phyloP scores from a whole-genome alignment of 1,140 invertebrate species.

The Ladona fulva region DNA sequence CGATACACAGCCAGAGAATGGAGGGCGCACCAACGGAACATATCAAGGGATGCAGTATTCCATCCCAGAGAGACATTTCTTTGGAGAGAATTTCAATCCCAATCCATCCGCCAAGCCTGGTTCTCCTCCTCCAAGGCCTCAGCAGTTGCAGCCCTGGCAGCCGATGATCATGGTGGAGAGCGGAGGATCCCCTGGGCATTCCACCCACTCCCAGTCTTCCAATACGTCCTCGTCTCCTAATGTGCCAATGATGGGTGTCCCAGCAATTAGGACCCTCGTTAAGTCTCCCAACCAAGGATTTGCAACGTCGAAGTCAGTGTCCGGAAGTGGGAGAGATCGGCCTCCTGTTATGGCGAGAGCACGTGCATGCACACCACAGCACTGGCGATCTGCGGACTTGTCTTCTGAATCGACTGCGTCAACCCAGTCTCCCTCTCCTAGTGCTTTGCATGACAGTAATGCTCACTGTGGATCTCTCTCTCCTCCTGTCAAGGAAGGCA shows the following conservation, averaged over 20 bases:
- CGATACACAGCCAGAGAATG: neutral
- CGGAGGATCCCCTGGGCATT: neutral
- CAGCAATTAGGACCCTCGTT: neutral
- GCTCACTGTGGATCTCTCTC: neutral
- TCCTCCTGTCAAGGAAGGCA: neutral
- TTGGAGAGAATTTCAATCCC: neutral
- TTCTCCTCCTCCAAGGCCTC: neutral
- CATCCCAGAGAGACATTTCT: neutral
- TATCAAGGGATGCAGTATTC: neutral
- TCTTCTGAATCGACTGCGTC: neutral
- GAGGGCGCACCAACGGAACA: neutral
- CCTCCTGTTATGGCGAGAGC: neutral
- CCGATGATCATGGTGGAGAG: neutral
- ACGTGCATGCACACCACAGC: neutral
- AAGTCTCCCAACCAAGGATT: neutral
- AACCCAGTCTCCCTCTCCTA: neutral
- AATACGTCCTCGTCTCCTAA: neutral
- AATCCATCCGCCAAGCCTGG: neutral
- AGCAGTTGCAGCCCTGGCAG: neutral
- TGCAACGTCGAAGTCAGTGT: neutral
- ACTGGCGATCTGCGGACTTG: neutral
- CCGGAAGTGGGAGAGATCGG: neutral
- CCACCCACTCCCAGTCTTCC: neutral
- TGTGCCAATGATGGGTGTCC: neutral
- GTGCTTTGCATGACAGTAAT: neutral